A percentile compares a stretch with the other conserved stretches of the same genome.
These are phyloP conservation scores for Sarcophaga variegata DNA, from an alignment of 2,888 invertebrate genomes.

Conservation along the genomic window DNA sequence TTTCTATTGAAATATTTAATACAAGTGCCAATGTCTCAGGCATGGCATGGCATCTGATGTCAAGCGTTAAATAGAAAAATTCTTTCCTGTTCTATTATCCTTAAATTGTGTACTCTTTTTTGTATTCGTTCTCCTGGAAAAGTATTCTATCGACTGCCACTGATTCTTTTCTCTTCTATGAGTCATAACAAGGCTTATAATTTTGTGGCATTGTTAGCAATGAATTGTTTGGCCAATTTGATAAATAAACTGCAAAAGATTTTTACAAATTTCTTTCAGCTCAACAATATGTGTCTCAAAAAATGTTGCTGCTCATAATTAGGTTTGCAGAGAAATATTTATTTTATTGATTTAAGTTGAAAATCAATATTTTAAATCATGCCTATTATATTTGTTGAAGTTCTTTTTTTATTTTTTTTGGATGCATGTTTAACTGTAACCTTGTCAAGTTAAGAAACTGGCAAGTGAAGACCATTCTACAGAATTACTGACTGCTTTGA, in stretches of 20 bases:
- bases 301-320: too few species aligned
- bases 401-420: too few species aligned
- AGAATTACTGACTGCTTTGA: too few species aligned
- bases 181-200: neutral
- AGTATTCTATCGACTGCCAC: too few species aligned
- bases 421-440: too few species aligned
- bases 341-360: neutral
- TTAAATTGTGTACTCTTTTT: constrained; percentile 11
- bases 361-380: neutral
- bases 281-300: too few species aligned
- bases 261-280: too few species aligned
- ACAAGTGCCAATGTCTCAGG: constrained; percentile 37
- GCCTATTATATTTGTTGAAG: too few species aligned
- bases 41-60: constrained; percentile 19
- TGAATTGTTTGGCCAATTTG: constrained; percentile 4
- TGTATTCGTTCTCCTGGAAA: neutral
- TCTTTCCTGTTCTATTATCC: constrained; percentile 30
- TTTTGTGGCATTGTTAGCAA: constrained; percentile 18
- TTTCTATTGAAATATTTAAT: constrained; percentile 49
- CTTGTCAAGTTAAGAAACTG: too few species aligned
- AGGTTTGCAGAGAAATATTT: neutral
- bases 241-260: neutral
- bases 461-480: too few species aligned
- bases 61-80: constrained; percentile 61
- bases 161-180: neutral